Conservation (phyloP, 1,140 invertebrate species). For the Atta texana region DNA sequence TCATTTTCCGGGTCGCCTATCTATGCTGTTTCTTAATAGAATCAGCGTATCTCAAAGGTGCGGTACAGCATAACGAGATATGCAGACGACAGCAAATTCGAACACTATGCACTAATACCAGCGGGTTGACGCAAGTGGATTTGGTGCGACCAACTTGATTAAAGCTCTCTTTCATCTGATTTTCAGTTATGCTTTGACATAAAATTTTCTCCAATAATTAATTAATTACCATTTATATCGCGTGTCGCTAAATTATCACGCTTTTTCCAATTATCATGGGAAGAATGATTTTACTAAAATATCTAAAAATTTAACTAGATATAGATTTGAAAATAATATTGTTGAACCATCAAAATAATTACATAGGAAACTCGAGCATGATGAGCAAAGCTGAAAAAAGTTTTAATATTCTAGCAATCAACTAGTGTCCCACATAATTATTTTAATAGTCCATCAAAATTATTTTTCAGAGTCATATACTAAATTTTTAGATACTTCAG, state of each 20-base stretch:
- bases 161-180: constrained; percentile 3
- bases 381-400: too few relatives aligned
- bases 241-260: not conserved
- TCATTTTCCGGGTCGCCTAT: constrained; percentile 57
- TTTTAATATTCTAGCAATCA: too few relatives aligned
- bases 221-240: not conserved
- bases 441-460: too few relatives aligned
- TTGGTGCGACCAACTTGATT: constrained; percentile 6
- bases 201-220: constrained; percentile 30
- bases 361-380: too few relatives aligned
- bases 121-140: constrained; percentile 11
- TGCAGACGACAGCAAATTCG: constrained; percentile 9
- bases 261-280: not conserved
- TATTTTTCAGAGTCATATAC: too few relatives aligned
- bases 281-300: too few relatives aligned
- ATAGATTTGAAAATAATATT: too few relatives aligned
- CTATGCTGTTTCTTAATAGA: constrained; percentile 55
- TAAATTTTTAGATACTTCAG: too few relatives aligned
- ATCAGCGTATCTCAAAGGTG: constrained; percentile 18
- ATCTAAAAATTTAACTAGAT: too few relatives aligned
- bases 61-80: constrained; percentile 34
- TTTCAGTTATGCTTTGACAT: constrained; percentile 1
- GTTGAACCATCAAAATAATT: too few relatives aligned
- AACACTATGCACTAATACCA: constrained; percentile 19
- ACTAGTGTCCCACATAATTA: too few relatives aligned